These are phyloP conservation scores for Germaria angustata DNA, from an alignment of 2,888 invertebrate genomes.

Conservation along the genomic window DNA sequence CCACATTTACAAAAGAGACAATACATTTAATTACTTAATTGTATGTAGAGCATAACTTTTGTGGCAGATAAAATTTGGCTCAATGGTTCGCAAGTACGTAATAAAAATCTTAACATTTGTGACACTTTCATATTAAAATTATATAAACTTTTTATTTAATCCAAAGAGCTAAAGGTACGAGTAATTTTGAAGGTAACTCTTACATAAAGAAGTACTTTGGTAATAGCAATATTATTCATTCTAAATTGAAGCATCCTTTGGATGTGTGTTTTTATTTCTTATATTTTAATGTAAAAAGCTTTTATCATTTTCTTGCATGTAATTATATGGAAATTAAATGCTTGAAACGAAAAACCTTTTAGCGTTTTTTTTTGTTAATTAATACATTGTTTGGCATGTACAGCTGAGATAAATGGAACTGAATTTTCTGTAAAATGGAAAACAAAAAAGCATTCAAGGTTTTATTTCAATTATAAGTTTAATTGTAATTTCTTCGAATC, in stretches of 20 bases:
- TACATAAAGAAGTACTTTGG: not conserved
- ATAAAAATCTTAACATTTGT: not conserved
- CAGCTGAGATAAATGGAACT: not conserved
- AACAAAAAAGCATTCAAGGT: not conserved
- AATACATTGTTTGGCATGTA: constrained; percentile 2
- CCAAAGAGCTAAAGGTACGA: not conserved
- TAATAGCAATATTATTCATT: not conserved
- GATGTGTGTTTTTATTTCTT: not conserved
- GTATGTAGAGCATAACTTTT: not conserved
- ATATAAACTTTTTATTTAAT: not conserved
- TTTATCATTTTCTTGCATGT: not conserved
- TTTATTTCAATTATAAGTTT: not conserved
- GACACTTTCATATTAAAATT: not conserved
- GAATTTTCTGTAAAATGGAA: not conserved
- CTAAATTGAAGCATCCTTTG: not conserved
- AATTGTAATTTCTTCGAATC: no score
- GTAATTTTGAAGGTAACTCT: not conserved
- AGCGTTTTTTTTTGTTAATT: constrained; percentile 33
- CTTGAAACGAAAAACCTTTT: constrained; percentile 8
- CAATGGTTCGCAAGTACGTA: not conserved
- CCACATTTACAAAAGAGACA: not conserved
- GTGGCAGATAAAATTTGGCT: not conserved
- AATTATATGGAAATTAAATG: constrained; percentile 19
- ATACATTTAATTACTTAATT: not conserved
- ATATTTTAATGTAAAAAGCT: not conserved